Evolutionary conservation across 2,888 invertebrate species (phyloP).

Genomic region (Meteorus colon): DNA sequence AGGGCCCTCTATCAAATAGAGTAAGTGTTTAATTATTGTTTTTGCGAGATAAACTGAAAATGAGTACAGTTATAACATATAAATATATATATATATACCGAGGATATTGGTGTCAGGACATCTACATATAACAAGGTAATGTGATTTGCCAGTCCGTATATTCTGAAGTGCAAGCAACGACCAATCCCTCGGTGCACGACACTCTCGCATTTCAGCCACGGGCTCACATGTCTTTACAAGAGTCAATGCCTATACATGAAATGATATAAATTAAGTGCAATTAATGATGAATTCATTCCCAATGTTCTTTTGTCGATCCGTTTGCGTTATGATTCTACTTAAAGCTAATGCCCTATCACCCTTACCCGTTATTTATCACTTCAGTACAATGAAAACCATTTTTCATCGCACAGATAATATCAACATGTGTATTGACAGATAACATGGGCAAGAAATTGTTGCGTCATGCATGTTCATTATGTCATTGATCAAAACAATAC

Average conservation of each 20-base stretch:
- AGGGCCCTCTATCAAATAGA: conserved; percentile 83
- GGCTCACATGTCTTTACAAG: conserved; percentile 95
- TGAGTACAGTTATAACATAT: neutral
- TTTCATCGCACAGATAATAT: neutral
- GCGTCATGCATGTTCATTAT: neutral
- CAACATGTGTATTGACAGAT: too few relatives aligned
- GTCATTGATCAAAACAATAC: neutral
- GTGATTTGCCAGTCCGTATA: conserved; percentile 93
- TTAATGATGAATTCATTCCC: neutral
- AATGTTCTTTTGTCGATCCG: neutral
- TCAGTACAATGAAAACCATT: neutral
- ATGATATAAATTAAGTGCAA: neutral
- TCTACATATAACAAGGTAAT: conserved; percentile 93
- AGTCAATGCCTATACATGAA: conserved; percentile 80
- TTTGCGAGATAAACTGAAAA: neutral
- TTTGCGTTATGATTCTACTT: neutral
- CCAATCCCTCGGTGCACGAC: conserved; percentile 92
- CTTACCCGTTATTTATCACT: neutral
- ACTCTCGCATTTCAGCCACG: conserved; percentile 92
- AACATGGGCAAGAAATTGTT: neutral
- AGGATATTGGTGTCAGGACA: conserved; percentile 90
- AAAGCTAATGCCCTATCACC: neutral
- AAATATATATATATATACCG: conserved; percentile 76
- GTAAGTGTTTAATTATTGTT: conserved; percentile 11
- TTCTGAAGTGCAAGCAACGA: conserved; percentile 92